These are phyloP conservation scores for Chionomys nivalis DNA, from an alignment of 2,113 vertebrate species.

Conservation along the genomic window DNA sequence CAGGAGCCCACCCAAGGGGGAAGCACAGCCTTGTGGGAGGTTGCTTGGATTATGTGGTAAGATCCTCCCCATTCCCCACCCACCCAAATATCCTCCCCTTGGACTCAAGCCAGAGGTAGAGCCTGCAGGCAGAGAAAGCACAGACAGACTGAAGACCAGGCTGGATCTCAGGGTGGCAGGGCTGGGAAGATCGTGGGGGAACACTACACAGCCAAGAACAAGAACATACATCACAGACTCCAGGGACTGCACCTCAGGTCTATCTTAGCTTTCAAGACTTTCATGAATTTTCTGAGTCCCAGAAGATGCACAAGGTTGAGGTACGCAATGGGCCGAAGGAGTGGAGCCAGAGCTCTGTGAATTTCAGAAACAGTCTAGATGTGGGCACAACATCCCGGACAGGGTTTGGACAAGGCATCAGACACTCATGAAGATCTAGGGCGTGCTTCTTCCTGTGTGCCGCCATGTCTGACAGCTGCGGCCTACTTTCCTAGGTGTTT, in stretches of 20 bases:
- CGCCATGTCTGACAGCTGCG: accelerated
- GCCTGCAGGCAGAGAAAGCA: not conserved
- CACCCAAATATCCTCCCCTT: not conserved
- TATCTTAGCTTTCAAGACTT: not conserved
- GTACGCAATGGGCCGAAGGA: not conserved
- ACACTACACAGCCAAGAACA: accelerated
- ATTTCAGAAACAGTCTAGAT: not conserved
- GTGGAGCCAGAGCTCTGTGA: too few relatives aligned
- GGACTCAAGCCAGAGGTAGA: not conserved
- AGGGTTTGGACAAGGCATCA: accelerated
- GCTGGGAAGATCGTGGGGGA: not conserved
- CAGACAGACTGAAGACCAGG: too few relatives aligned
- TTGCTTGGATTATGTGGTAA: accelerated
- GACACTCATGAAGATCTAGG: accelerated
- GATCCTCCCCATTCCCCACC: not conserved
- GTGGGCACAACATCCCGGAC: accelerated
- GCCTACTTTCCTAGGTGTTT: accelerated
- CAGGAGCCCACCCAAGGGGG: not conserved
- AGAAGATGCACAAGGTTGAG: accelerated
- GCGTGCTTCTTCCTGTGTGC: accelerated
- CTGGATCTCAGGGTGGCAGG: accelerated
- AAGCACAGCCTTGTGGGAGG: not conserved
- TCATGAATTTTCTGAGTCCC: not conserved
- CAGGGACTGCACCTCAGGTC: accelerated
- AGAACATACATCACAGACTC: too few relatives aligned